Evolutionary conservation across 2,797 vertebrate species (phyloP), one percentile per base, ranked within the genome.

Genomic region (Dicrostonyx torquatus): DNA sequence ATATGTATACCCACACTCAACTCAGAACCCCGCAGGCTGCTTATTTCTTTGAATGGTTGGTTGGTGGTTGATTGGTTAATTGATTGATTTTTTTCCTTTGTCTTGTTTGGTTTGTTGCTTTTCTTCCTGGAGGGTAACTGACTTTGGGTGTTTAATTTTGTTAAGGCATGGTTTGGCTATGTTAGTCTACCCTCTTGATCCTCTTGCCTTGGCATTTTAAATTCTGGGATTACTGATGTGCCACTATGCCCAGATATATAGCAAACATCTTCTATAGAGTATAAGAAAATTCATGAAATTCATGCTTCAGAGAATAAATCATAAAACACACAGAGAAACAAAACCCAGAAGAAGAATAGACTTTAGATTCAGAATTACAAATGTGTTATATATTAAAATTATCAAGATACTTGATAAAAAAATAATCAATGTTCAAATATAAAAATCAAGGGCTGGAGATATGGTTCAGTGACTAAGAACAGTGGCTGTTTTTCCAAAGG

Each of bases 331-430:
- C 4, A 87, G 29, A 78, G 53, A 6, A 82, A 45, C 29, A 95
- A 89, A 40, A 95, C 50, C 11, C 37, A 80, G 5, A 83, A 89
- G 70, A 92, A 96, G n/a, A n/a, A 80, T 6, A 91, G 58, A 82
- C 24, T 58, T 66, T 10, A 91, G 3, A 72, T 75, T 70, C 45
- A 93, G 10, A 87, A 2, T 29, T 73, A 78, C 53, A 89, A 94
- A 91, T 53, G 72, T 87, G 70, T 94, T 82, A 86, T 11, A 80
- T n/a, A 78, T 26, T 92, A 72, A 91, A 91, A 86, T 82, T 64
- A 94, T 82, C 37, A 87, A 94, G 14, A 20, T 95, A 84, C 43
- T 84, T 92, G 60, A 87, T 37, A 84, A 94, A 94, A 72, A 68
- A 88, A 79, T 40, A 84, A 53, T 91, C 10, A 20, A 72, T 50